Conservation (phyloP, 1,140 invertebrate species). For the Oncopodura yosiiana region DNA sequence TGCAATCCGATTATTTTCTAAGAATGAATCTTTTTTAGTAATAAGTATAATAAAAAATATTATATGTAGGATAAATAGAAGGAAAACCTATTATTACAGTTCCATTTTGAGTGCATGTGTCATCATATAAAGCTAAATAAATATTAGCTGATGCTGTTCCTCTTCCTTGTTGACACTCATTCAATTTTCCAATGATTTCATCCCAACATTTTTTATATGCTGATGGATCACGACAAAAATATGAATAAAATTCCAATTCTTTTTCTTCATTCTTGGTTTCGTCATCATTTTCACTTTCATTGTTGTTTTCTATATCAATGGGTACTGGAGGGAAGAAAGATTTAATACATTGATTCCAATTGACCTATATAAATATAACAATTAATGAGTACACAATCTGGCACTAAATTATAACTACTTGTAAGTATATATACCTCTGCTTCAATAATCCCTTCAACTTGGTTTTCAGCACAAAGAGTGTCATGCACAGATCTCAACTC, state of each 20-base stretch:
- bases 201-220: slow-evolving; percentile 14
- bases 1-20: too few species aligned
- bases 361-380: too few species aligned
- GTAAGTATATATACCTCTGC: too few species aligned
- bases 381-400: too few species aligned
- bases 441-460: neutral
- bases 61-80: too few species aligned
- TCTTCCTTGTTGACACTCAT: slow-evolving; percentile 5
- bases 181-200: neutral
- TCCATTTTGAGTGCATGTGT: slow-evolving; percentile 12
- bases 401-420: too few species aligned
- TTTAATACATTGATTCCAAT: too few species aligned
- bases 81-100: neutral
- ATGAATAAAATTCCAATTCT: slow-evolving; percentile 1
- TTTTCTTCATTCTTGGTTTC: neutral
- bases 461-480: neutral
- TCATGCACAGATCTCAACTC: neutral
- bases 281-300: too few species aligned
- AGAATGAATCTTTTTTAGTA: too few species aligned
- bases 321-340: too few species aligned
- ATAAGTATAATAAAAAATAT: too few species aligned
- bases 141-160: slow-evolving; percentile 2
- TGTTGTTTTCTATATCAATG: too few species aligned
- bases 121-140: slow-evolving; percentile 15
- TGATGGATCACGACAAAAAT: slow-evolving; percentile 2